phyloP scores from a whole-genome alignment of 2,888 invertebrate species.

The Anodontia alba region DNA sequence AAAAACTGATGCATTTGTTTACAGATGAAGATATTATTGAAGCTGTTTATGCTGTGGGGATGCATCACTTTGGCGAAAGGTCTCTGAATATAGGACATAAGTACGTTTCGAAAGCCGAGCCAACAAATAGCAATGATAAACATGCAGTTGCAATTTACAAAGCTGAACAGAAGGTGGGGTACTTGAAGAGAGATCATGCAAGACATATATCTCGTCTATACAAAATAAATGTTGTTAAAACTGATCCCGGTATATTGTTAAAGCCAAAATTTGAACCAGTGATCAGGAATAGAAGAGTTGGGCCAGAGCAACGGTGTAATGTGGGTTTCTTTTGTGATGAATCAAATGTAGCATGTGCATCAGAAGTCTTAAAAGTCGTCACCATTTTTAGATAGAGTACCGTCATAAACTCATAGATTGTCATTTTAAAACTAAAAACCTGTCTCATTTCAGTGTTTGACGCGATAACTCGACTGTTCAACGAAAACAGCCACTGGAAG shows the following conservation, averaged over 20 bases:
- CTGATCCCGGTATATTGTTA: background rate
- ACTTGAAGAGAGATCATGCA: background rate
- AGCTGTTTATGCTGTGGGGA: slow-evolving; percentile 13
- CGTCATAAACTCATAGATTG: background rate
- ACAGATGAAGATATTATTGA: slow-evolving; percentile 20
- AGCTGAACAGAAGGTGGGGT: background rate
- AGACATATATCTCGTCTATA: background rate
- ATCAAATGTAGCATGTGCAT: background rate
- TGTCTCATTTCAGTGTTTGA: no score
- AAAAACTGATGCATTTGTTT: background rate
- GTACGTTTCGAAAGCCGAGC: background rate
- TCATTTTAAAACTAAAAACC: no score
- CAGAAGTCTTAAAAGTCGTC: background rate
- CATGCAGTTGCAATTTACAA: slow-evolving; percentile 5
- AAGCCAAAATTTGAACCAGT: slow-evolving; percentile 8
- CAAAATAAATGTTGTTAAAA: background rate
- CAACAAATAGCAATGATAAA: slow-evolving; percentile 4
- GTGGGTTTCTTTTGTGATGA: slow-evolving; percentile 7
- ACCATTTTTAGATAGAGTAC: background rate
- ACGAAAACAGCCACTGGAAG: no score
- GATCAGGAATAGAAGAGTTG: background rate
- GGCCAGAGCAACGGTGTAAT: slow-evolving; percentile 3
- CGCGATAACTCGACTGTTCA: no score
- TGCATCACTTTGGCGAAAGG: slow-evolving; percentile 17
- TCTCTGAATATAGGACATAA: background rate